These are phyloP conservation scores for Hafferia zeledoni DNA, from an alignment of 2,797 vertebrate genomes.

Conservation along the genomic window DNA sequence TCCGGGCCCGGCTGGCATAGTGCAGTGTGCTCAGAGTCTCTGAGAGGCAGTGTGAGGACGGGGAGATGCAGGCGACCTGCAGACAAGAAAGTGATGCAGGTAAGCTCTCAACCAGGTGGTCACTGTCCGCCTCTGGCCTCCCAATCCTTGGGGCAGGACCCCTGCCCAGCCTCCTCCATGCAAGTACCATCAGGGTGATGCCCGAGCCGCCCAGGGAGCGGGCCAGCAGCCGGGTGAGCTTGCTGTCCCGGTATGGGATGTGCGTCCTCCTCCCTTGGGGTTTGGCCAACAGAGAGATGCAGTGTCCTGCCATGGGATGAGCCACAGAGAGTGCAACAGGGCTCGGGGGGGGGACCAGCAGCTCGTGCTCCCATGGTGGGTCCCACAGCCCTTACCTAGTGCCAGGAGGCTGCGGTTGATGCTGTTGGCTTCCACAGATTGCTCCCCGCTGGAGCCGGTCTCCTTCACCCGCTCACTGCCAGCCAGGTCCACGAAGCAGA, in stretches of 20 bases:
- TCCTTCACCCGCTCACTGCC: conserved; percentile 78
- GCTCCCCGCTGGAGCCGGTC: conserved; percentile 69
- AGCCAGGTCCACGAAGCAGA: conserved; percentile 79
- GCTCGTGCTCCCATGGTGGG: not conserved
- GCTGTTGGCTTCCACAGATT: conserved; percentile 76
- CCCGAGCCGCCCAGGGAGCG: conserved; percentile 74
- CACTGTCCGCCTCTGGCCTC: not conserved
- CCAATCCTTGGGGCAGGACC: rapidly evolving
- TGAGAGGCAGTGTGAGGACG: conserved; percentile 69
- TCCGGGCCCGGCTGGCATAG: conserved; percentile 74
- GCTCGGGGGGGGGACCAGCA: not conserved
- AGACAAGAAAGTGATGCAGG: rapidly evolving
- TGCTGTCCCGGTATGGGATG: conserved; percentile 81
- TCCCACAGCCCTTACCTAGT: conserved; percentile 63
- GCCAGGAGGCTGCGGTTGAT: conserved; percentile 83
- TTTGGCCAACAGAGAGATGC: conserved; percentile 78
- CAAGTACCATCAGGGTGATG: conserved; percentile 77
- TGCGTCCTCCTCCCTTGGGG: conserved; percentile 69
- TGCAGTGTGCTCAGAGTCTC: conserved; percentile 79
- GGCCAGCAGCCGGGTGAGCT: conserved; percentile 79
- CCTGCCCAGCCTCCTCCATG: not conserved
- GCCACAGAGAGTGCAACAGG: not conserved
- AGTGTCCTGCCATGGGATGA: conserved; percentile 69
- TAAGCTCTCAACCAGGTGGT: not conserved
- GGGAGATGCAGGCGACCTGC: conserved; percentile 80